These are phyloP conservation scores for Ophraella communa DNA, from an alignment of 2,888 invertebrate species.

Conservation along the genomic window DNA sequence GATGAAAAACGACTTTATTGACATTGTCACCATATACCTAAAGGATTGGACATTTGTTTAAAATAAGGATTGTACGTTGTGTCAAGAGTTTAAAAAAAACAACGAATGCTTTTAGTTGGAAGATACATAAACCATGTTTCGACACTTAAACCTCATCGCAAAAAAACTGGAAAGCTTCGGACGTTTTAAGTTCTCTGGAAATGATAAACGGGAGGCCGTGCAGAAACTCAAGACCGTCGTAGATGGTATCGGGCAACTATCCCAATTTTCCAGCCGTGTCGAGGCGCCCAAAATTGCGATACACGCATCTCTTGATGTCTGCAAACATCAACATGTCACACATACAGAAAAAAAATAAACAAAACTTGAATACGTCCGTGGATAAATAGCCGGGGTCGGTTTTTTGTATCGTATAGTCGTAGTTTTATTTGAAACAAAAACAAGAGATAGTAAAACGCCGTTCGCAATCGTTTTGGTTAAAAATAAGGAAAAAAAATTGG, in stretches of 20 bases:
- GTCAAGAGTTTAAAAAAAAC: not conserved
- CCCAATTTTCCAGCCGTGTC: slow-evolving; percentile 53
- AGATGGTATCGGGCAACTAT: slow-evolving; percentile 59
- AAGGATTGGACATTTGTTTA: too few species aligned
- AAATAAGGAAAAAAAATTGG: slow-evolving; percentile 10
- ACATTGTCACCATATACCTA: slow-evolving; percentile 18
- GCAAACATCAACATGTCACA: slow-evolving; percentile 47
- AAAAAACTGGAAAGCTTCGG: slow-evolving; percentile 39
- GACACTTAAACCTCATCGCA: slow-evolving; percentile 31
- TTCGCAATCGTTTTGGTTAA: slow-evolving; percentile 18
- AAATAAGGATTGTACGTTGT: not conserved
- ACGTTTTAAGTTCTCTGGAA: slow-evolving; percentile 54
- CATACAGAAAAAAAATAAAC: slow-evolving; percentile 55
- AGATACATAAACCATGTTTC: slow-evolving; percentile 11
- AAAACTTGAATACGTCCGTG: slow-evolving; percentile 47
- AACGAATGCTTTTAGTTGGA: slow-evolving; percentile 9
- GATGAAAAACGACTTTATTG: slow-evolving; percentile 33
- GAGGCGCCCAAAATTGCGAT: slow-evolving; percentile 58
- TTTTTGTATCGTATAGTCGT: slow-evolving; percentile 12
- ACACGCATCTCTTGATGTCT: slow-evolving; percentile 55
- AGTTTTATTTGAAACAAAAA: slow-evolving; percentile 4
- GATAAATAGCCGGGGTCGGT: slow-evolving; percentile 24
- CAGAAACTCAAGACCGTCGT: slow-evolving; percentile 58
- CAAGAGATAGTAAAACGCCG: slow-evolving; percentile 21
- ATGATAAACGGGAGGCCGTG: slow-evolving; percentile 58